phyloP scores from a whole-genome alignment of 2,113 vertebrate genomes.

The Heptranchias perlo region DNA sequence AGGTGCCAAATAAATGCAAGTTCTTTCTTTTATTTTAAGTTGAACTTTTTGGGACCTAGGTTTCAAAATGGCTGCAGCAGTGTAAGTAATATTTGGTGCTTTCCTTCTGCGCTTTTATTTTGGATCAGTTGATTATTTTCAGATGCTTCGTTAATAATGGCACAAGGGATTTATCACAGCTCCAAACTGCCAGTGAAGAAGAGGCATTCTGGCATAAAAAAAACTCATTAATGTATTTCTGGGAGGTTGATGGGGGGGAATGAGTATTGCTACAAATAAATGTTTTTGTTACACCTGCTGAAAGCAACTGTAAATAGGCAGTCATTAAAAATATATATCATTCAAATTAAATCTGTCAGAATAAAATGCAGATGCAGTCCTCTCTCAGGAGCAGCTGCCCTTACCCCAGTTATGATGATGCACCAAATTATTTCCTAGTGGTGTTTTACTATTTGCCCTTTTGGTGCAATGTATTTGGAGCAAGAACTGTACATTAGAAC shows the following conservation, averaged over 20 bases:
- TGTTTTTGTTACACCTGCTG: neutral
- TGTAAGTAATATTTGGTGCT: neutral
- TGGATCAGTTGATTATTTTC: neutral
- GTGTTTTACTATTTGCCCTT: too few species aligned
- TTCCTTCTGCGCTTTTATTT: neutral
- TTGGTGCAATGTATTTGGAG: too few species aligned
- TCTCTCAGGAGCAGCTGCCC: neutral
- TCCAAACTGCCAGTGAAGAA: neutral
- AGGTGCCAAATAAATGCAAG: neutral
- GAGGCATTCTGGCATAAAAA: neutral
- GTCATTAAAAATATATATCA: neutral
- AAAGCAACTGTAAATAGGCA: neutral
- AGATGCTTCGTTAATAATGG: neutral
- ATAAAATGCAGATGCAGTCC: neutral
- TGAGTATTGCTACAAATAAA: neutral
- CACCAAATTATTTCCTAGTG: too few species aligned
- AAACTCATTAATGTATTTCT: neutral
- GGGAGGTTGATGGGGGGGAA: neutral
- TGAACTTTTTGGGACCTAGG: neutral
- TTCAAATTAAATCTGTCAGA: neutral
- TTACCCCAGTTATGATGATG: too few species aligned
- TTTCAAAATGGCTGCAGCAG: neutral
- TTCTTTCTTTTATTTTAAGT: neutral
- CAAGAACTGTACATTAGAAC: too few species aligned
- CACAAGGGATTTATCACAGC: neutral